Evolutionary conservation across 1,140 invertebrate species (phyloP).

Genomic region (Drosophila virilis): DNA sequence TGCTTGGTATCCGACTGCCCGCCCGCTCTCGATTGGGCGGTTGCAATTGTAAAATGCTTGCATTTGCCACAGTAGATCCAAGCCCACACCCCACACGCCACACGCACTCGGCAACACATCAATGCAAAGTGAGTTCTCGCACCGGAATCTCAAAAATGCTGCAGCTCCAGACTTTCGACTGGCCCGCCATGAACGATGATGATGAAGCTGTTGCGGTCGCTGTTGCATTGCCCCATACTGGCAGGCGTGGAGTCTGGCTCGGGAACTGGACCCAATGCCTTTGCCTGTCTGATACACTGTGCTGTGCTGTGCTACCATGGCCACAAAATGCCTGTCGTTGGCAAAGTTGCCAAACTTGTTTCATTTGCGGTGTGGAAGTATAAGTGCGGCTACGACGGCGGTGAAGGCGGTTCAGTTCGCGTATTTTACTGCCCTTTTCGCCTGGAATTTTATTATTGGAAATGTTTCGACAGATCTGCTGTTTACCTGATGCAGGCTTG

Average conservation of each 20-base stretch:
- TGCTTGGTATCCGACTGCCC: slow-evolving; percentile 9
- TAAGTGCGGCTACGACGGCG: slow-evolving; percentile 63
- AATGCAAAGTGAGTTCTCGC: slow-evolving; percentile 54
- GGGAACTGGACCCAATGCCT: slow-evolving; percentile 13
- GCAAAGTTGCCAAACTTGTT: slow-evolving; percentile 80
- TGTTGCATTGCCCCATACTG: slow-evolving; percentile 42
- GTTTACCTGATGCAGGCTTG: slow-evolving; percentile 26
- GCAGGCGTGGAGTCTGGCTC: slow-evolving; percentile 9
- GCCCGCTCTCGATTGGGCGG: slow-evolving; percentile 26
- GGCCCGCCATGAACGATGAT: slow-evolving; percentile 40
- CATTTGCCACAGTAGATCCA: slow-evolving; percentile 16
- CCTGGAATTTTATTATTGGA: slow-evolving; percentile 79
- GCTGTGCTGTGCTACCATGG: slow-evolving; percentile 30
- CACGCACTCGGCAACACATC: slow-evolving; percentile 26
- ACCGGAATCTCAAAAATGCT: slow-evolving; percentile 77
- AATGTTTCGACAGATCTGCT: slow-evolving; percentile 65
- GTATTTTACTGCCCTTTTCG: slow-evolving; percentile 56
- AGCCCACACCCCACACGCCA: not conserved
- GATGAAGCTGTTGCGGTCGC: slow-evolving; percentile 76
- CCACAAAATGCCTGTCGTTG: slow-evolving; percentile 75
- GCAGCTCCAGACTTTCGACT: slow-evolving; percentile 47
- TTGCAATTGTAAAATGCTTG: slow-evolving; percentile 63
- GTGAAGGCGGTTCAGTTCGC: slow-evolving; percentile 24
- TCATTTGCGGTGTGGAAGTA: slow-evolving; percentile 79
- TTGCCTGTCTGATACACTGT: slow-evolving; percentile 13